Base-by-base conservation (phyloP, 2,797 vertebrate species). In the Aythya fuligula region DNA sequence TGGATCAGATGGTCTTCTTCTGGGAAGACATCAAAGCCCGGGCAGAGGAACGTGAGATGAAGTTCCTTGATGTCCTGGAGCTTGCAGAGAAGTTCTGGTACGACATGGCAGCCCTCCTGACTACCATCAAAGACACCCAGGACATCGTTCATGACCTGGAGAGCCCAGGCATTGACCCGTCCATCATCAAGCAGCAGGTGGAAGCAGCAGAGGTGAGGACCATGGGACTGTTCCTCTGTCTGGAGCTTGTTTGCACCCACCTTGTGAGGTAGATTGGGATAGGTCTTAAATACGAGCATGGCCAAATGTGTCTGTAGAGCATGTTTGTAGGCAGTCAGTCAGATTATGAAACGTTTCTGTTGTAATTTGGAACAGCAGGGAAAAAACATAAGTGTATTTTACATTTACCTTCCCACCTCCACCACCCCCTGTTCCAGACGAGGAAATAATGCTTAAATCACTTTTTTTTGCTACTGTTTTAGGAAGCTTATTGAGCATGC, bases 161-260 rank as follows among this genome's bases (percentile, higher is more conserved):
- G 97, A 99, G 99, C 96, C 99, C 99, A 1, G 99, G 99, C 30
- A 99, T 99, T 38, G 99, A 99, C 96, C 99, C 99, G 2, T 99
- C 99, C 22, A 99, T 99, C 97, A 99, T 99, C 98, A 99, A 99
- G 93, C 99, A 99, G 93, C 99, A 99, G 96, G 99, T 99, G 38
- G 99, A 99, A 95, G 99, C 99, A 3, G 99, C 99, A 18, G 99
- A 99, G 98, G 99, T 99, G 96, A 87, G 95, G 27, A 71, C 61
- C 13, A 0, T 2, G 30, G 34, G 15, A 5, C 56, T 20, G 28
- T 4, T 7, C n/a, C 47, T 27, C 30, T 8, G 5, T 5, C 9
- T 67, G 60, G 32, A 77, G 30, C 16, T 53, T 18, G 32, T 53
- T 58, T 73, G 27, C 45, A 24, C 53, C 10, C 79, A 45, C 18